These are phyloP conservation scores for Micoletzkya japonica DNA, from an alignment of 2,888 invertebrate genomes.

Conservation along the genomic window DNA sequence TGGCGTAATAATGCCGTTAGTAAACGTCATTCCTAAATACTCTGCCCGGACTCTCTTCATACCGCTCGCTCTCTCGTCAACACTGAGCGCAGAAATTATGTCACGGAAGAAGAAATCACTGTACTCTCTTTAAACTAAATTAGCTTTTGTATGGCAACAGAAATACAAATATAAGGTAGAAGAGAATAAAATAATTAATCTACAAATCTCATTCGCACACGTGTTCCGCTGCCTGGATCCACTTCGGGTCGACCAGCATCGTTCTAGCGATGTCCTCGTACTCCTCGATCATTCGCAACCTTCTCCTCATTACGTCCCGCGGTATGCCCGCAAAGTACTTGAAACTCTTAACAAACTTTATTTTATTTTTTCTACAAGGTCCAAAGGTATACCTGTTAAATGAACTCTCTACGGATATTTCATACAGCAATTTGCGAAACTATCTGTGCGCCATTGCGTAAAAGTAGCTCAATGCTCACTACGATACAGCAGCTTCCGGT, in stretches of 20 bases:
- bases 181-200: background rate
- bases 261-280: constrained; percentile 8
- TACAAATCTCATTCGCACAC: background rate
- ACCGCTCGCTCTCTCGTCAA: no score
- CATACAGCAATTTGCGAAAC: background rate
- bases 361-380: background rate
- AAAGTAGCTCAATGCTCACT: background rate
- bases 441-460: constrained; percentile 1
- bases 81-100: no score
- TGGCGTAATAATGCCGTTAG: no score
- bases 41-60: no score
- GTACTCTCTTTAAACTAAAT: background rate
- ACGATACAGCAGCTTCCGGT: no score
- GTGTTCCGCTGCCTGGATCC: background rate
- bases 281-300: background rate
- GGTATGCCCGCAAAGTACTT: constrained; percentile 14
- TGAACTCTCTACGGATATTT: no score
- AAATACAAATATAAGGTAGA: no score
- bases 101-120: background rate
- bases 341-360: constrained; percentile 2
- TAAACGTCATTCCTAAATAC: background rate
- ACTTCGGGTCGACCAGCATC: background rate
- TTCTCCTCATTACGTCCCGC: background rate
- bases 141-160: background rate
- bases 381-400: background rate